Evolutionary conservation across 2,113 vertebrate species (phyloP).

Genomic region (Entelurus aequoreus): DNA sequence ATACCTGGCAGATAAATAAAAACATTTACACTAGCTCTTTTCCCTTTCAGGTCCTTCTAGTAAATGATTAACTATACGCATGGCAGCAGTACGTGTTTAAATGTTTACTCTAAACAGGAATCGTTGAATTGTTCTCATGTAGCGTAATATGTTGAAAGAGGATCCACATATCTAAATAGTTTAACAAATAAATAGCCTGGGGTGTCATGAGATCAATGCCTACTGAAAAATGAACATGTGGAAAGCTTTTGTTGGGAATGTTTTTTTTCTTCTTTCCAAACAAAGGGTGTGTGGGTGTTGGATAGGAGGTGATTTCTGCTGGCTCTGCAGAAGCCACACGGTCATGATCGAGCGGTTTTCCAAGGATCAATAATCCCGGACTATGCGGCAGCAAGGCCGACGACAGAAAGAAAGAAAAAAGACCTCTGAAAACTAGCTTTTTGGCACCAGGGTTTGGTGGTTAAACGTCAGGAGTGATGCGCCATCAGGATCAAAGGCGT

Average conservation of each 20-base stretch:
- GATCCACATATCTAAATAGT: neutral
- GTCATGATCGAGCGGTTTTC: constrained; percentile 56
- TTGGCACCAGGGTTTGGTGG: constrained; percentile 19
- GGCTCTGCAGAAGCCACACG: constrained; percentile 47
- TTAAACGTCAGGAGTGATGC: constrained; percentile 38
- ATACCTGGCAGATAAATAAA: constrained; percentile 8
- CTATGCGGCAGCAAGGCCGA: constrained; percentile 54
- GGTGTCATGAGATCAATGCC: neutral
- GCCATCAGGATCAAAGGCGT: constrained; percentile 40
- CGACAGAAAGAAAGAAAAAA: constrained; percentile 41
- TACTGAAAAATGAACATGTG: constrained; percentile 7
- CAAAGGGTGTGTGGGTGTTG: neutral
- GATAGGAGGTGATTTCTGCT: constrained; percentile 30
- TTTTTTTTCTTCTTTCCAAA: constrained; percentile 10
- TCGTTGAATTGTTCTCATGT: neutral
- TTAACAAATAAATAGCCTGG: neutral
- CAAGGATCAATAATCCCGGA: constrained; percentile 55
- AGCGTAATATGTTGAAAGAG: too few relatives aligned
- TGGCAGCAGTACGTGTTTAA: neutral
- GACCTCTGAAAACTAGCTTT: constrained; percentile 25
- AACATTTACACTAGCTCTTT: neutral
- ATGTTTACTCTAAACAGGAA: neutral
- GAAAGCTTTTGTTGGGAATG: constrained; percentile 13
- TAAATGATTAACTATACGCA: neutral
- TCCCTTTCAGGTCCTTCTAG: neutral